These are phyloP conservation scores for Anguilla rostrata DNA, from an alignment of 2,113 vertebrate species.

Conservation along the genomic window DNA sequence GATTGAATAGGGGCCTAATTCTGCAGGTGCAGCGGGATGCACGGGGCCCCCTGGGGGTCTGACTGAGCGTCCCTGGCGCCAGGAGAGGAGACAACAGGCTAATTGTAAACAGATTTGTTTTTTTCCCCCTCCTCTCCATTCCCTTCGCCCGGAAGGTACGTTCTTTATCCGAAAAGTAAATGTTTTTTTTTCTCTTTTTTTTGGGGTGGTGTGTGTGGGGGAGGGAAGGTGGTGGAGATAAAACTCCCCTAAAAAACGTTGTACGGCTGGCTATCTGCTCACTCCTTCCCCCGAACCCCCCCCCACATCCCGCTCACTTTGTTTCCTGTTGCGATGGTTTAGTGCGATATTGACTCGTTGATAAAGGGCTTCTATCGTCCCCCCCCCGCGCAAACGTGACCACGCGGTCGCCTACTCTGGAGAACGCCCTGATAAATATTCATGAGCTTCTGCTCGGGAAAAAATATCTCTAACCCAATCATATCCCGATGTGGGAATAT, in stretches of 20 bases:
- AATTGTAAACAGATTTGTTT: neutral
- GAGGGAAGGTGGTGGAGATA: neutral
- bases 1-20: too few relatives aligned
- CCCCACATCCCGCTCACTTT: neutral
- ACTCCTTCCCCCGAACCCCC: neutral
- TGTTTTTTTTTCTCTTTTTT: neutral
- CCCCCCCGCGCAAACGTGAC: neutral
- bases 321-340: neutral
- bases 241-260: neutral
- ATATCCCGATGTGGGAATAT: constrained; percentile 21
- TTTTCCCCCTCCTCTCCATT: neutral
- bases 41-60: too few relatives aligned
- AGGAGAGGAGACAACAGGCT: neutral
- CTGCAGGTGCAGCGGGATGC: too few relatives aligned
- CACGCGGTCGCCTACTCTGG: neutral
- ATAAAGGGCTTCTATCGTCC: neutral
- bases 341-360: constrained; percentile 2
- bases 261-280: neutral
- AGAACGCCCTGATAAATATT: constrained; percentile 26
- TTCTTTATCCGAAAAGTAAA: neutral
- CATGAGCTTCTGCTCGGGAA: constrained; percentile 18
- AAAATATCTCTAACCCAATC: constrained; percentile 12
- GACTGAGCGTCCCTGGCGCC: too few relatives aligned
- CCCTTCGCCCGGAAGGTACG: neutral
- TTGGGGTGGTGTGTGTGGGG: too few relatives aligned